A percentile compares a stretch with the other conserved stretches of the same genome.
Conservation (phyloP, 1,140 invertebrate genomes). For the Lithobius niger region DNA sequence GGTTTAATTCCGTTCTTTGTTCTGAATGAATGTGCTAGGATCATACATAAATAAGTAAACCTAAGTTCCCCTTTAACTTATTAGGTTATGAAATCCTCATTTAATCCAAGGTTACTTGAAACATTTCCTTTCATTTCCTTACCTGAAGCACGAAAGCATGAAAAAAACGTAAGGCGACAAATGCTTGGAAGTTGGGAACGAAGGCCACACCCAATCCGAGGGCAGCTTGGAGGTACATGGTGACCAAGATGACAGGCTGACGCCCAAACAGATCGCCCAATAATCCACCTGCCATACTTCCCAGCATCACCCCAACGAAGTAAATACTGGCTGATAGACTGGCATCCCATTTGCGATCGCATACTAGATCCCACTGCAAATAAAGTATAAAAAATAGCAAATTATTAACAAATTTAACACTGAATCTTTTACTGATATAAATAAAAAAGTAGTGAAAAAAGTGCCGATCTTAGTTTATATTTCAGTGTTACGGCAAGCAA, state of each 20-base stretch:
- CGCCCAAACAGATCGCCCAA: constrained; percentile 39
- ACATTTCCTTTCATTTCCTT: too few species aligned
- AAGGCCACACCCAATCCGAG: constrained; percentile 37
- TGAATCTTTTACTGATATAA: too few species aligned
- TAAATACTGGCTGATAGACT: constrained; percentile 36
- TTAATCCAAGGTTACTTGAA: too few species aligned
- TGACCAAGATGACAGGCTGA: constrained; percentile 36
- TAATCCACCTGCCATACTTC: constrained; percentile 38
- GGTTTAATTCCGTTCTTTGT: too few species aligned
- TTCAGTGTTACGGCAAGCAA: too few species aligned
- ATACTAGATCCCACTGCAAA: constrained; percentile 39
- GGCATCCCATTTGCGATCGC: constrained; percentile 33
- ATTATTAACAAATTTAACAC: too few species aligned
- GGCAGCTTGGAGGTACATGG: constrained; percentile 36
- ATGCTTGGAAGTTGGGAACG: constrained; percentile 30
- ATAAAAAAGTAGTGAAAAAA: too few species aligned
- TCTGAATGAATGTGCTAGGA: too few species aligned
- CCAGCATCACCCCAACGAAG: constrained; percentile 38
- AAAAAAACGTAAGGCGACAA: constrained; percentile 32
- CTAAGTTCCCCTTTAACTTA: too few species aligned
- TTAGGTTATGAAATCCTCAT: too few species aligned
- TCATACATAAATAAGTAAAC: too few species aligned
- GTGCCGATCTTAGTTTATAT: too few species aligned
- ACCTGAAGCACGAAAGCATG: constrained; percentile 39
- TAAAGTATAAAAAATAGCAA: constrained; percentile 5